Base-by-base conservation (phyloP, 1,140 invertebrate species). In the Trichonephila inaurata region DNA sequence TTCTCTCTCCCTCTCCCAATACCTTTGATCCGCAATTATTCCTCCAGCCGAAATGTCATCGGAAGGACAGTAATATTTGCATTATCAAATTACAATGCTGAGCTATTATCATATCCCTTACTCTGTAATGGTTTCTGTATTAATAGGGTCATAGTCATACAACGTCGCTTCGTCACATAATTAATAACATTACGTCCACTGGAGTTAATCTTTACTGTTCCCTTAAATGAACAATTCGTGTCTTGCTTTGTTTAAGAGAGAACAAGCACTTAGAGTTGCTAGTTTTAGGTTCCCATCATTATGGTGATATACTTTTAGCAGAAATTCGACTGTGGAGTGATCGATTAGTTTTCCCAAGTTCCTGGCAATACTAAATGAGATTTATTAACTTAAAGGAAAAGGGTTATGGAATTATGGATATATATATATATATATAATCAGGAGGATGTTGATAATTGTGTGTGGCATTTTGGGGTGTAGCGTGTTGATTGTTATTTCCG, bases 91-190 rank as follows among this genome's bases (percentile, higher is more conserved):
- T 91, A 91, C 66, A 61, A 77, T 77, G 44, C 89, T 62, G 51
- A 44, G 51, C 72, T 51, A 91, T 91, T 91, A 91, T 91, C 89
- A 91, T 91, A 91, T 91, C 69, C 89, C 51, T 91, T 82, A 91
- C 66, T 44, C 40, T 21, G 72, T 91, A 33, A 91, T 51, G 33
- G 77, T 58, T 62, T 33, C 69, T 77, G 89, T 91, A 91, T 91
- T 91, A 91, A 91, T 91, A 91, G 89, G 62, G 85, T 60, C n/a
- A 33, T 4, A n/a, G 64, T 51, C 21, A 28, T 51, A 83, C 82
- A 83, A 58, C 61, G 64, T 24, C 61, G 60, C 72, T 19, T 91
- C 40, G n/a, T n/a, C 44, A 8, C 24, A 40, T 91, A 91, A 91
- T 91, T 91, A 91, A 91, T 91, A 82, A 72, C 69, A 33, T 91